A percentile compares a stretch with the other conserved stretches of the same genome.
Evolutionary conservation across 2,888 invertebrate species (phyloP).

Genomic region (Diarsia mendica): DNA sequence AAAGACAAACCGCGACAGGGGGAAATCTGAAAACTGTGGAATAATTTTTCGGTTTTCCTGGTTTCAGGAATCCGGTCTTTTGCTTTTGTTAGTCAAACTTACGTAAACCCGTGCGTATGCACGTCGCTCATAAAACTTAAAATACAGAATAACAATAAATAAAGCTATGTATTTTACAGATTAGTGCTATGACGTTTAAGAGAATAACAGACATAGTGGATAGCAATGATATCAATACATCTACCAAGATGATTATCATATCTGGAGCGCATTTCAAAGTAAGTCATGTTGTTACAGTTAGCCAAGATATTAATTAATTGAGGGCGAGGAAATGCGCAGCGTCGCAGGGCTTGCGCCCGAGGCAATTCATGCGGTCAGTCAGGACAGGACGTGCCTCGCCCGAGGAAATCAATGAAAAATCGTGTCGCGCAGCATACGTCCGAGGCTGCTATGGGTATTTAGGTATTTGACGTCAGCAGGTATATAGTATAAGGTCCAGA

Average conservation of each 20-base stretch:
- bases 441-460: not conserved
- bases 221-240: conserved; percentile 68
- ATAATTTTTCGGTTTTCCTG: not conserved
- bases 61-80: not conserved
- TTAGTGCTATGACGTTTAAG: conserved; percentile 68
- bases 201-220: conserved; percentile 73
- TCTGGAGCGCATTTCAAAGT: conserved; percentile 77
- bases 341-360: too few species aligned
- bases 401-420: too few species aligned
- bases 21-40: conserved; percentile 1
- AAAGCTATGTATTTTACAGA: conserved; percentile 59
- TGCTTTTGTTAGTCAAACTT: not conserved
- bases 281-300: conserved; percentile 19
- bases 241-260: conserved; percentile 74
- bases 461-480: not conserved
- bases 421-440: too few species aligned
- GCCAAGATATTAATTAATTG: conserved; percentile 4
- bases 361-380: too few species aligned
- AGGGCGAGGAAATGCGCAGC: not conserved
- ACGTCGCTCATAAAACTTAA: not conserved
- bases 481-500: not conserved
- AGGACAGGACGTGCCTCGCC: too few species aligned
- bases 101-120: not conserved
- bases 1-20: not conserved
- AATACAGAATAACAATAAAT: not conserved